A percentile compares a stretch with the other conserved stretches of the same genome.
Evolutionary conservation across 2,888 invertebrate species (phyloP).

Genomic region (Limnephilus marmoratus): DNA sequence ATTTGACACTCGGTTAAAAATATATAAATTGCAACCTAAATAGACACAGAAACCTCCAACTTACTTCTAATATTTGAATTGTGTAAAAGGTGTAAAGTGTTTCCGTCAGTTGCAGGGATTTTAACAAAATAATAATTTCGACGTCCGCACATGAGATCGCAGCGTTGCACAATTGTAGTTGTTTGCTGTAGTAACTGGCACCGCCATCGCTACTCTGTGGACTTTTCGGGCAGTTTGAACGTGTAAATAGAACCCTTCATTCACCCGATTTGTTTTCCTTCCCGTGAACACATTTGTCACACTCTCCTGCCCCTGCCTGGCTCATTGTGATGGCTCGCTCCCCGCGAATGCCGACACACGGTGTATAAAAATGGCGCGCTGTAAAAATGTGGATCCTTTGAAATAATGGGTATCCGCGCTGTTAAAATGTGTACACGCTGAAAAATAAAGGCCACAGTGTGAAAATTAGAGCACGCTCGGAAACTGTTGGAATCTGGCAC

Average conservation of each 20-base stretch:
- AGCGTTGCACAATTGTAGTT: not conserved
- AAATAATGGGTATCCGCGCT: not conserved
- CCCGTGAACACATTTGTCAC: slow-evolving; percentile 14
- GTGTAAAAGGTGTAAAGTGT: not conserved
- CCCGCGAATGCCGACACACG: not conserved
- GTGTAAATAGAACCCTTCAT: not conserved
- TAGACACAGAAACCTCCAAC: not conserved
- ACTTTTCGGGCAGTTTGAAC: not conserved
- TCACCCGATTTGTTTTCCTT: slow-evolving; percentile 3
- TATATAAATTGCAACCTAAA: not conserved
- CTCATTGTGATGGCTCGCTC: not conserved
- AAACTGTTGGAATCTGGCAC: not conserved
- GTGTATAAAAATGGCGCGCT: not conserved
- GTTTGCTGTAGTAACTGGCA: not conserved
- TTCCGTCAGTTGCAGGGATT: not conserved
- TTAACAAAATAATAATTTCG: not conserved
- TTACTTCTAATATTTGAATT: not conserved
- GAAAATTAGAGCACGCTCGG: not conserved
- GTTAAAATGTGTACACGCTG: not conserved
- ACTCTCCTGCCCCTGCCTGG: not conserved
- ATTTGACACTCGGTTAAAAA: not conserved
- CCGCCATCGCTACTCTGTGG: not conserved
- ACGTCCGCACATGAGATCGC: not conserved
- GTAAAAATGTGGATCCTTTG: not conserved
- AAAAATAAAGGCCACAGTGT: not conserved